These are phyloP conservation scores for Drosophila ambigua DNA, from an alignment of 1,140 invertebrate genomes.

Conservation along the genomic window DNA sequence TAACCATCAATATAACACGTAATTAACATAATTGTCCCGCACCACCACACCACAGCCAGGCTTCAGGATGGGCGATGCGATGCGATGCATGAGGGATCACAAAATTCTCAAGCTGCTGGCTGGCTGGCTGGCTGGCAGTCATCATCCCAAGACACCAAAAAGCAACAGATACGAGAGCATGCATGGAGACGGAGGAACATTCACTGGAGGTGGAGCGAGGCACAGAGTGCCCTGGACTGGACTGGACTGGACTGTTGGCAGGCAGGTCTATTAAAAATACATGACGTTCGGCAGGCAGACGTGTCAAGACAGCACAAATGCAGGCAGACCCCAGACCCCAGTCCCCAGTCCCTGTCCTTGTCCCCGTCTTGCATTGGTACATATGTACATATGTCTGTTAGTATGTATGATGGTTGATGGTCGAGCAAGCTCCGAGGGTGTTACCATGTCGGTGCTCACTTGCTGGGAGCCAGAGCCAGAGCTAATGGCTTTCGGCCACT, in stretches of 20 bases:
- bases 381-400: neutral
- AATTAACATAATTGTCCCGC: constrained; percentile 71
- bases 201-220: constrained; percentile 3
- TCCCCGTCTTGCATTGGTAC: constrained; percentile 5
- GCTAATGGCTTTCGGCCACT: constrained; percentile 12
- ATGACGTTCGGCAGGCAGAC: constrained; percentile 32
- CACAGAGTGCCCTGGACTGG: constrained; percentile 16
- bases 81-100: constrained; percentile 26
- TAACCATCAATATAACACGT: constrained; percentile 75
- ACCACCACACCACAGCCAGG: neutral
- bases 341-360: constrained; percentile 29
- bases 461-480: neutral
- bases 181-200: neutral
- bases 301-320: constrained; percentile 51
- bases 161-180: neutral
- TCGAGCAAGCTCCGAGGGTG: constrained; percentile 44
- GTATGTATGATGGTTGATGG: constrained; percentile 21
- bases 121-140: too few species aligned
- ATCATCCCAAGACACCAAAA: constrained; percentile 4
- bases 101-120: neutral
- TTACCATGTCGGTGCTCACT: constrained; percentile 41
- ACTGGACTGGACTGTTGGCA: constrained; percentile 34
- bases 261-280: constrained; percentile 72
- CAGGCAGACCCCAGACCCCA: constrained; percentile 26
- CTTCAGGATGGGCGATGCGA: neutral